A percentile compares a stretch with the other conserved stretches of the same genome.
Evolutionary conservation across 92 coral and sea anemone species (phyloP).

Genomic region (Actinernus sp.): DNA sequence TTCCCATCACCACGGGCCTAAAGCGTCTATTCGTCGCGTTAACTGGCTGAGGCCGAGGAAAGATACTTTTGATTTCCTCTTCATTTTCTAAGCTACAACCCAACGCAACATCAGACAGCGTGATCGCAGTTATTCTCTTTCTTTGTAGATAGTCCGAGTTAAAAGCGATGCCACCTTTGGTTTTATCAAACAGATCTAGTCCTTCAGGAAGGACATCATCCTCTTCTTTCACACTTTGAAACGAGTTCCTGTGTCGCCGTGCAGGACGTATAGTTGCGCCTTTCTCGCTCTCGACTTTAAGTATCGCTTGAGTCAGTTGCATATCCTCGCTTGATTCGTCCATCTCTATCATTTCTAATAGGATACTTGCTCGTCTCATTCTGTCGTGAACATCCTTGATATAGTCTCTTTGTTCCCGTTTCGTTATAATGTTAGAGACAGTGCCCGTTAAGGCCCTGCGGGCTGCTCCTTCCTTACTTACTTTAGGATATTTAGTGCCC

Average conservation of each 20-base stretch:
- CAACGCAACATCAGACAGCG: background rate
- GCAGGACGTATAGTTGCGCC: no score
- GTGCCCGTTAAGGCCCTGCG: background rate
- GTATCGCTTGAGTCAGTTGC: constrained; percentile 6
- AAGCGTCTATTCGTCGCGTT: constrained; percentile 5
- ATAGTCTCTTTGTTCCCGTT: background rate
- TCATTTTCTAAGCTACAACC: background rate
- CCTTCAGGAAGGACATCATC: no score
- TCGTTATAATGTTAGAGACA: background rate
- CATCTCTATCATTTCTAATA: constrained; percentile 13
- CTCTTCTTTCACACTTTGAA: no score
- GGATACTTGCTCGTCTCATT: background rate
- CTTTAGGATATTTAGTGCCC: no score
- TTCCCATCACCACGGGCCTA: constrained; percentile 25
- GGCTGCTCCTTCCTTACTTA: background rate
- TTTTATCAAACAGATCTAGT: background rate
- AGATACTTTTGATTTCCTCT: constrained; percentile 9
- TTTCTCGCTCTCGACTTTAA: constrained; percentile 4
- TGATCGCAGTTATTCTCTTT: background rate
- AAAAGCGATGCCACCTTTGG: background rate
- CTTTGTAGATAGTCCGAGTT: no score
- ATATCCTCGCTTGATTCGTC: constrained; percentile 15
- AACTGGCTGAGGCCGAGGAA: constrained; percentile 14
- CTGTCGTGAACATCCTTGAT: constrained; percentile 2
- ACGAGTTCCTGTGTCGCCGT: no score